These are phyloP conservation scores for Megalonaias nervosa DNA, from an alignment of 1,140 invertebrate genomes.

Conservation along the genomic window DNA sequence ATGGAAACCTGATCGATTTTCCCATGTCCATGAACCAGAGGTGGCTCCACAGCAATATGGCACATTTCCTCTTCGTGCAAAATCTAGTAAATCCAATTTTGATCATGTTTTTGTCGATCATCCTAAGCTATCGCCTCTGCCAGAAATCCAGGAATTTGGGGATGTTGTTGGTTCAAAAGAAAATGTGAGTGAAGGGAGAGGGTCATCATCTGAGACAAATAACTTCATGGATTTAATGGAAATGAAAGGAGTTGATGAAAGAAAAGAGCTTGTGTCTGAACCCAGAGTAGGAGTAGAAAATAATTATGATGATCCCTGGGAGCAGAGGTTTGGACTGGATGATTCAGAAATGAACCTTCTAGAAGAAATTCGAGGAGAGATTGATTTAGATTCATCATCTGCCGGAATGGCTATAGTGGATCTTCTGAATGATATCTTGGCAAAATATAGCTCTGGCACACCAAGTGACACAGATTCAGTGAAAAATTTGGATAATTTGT, in stretches of 20 bases:
- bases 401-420: slow-evolving; percentile 57
- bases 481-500: slow-evolving; percentile 24
- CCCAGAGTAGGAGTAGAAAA: neutral
- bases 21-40: slow-evolving; percentile 43
- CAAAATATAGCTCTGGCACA: slow-evolving; percentile 47
- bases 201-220: no score
- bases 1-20: slow-evolving; percentile 51
- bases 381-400: slow-evolving; percentile 48
- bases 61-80: slow-evolving; percentile 58
- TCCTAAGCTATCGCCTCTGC: no score
- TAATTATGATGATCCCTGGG: slow-evolving; percentile 35
- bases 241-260: slow-evolving; percentile 1
- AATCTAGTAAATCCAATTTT: slow-evolving; percentile 36
- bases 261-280: neutral
- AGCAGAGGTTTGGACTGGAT: slow-evolving; percentile 27
- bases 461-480: slow-evolving; percentile 29
- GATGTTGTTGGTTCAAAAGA: no score
- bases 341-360: slow-evolving; percentile 36
- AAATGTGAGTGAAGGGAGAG: no score
- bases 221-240: neutral
- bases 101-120: slow-evolving; percentile 31
- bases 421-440: slow-evolving; percentile 58
- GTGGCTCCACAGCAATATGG: slow-evolving; percentile 44
- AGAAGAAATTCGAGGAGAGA: slow-evolving; percentile 35
- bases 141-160: no score